phyloP scores from a whole-genome alignment of 2,888 invertebrate species.

The Pollenia amentaria region DNA sequence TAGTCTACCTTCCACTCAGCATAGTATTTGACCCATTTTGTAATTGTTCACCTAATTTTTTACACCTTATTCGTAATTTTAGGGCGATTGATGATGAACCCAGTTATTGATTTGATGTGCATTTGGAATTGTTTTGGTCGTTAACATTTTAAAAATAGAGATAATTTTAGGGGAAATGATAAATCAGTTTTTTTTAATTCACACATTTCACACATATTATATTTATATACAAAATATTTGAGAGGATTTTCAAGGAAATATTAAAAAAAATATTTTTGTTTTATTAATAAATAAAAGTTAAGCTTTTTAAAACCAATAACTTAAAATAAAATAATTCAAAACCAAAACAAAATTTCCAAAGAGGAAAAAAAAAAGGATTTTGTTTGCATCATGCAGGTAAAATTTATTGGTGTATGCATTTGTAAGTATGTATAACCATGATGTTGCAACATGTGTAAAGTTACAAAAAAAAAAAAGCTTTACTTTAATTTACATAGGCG shows the following conservation, averaged over 20 bases:
- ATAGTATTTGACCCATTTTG: slow-evolving; percentile 56
- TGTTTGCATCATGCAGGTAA: slow-evolving; percentile 51
- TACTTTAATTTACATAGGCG: too few relatives aligned
- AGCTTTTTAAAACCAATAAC: slow-evolving; percentile 27
- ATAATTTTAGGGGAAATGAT: slow-evolving; percentile 72
- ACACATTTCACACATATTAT: slow-evolving; percentile 57
- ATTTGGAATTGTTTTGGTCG: slow-evolving; percentile 70
- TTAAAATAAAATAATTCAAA: slow-evolving; percentile 16
- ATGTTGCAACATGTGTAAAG: not conserved
- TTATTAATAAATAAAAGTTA: slow-evolving; percentile 35
- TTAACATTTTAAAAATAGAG: slow-evolving; percentile 72
- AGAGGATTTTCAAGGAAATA: slow-evolving; percentile 50
- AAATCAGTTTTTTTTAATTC: slow-evolving; percentile 69
- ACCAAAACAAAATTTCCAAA: not conserved
- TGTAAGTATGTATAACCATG: not conserved
- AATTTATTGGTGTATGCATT: not conserved
- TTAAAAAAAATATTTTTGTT: slow-evolving; percentile 2
- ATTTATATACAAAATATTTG: slow-evolving; percentile 58
- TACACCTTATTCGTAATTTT: slow-evolving; percentile 43
- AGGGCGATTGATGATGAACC: slow-evolving; percentile 64
- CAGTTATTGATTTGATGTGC: slow-evolving; percentile 67
- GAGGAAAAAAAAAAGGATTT: slow-evolving; percentile 7
- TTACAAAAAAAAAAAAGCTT: not conserved
- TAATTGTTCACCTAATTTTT: slow-evolving; percentile 63
- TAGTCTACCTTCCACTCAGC: slow-evolving; percentile 59